Base-by-base conservation (phyloP, 2,113 vertebrate genomes). In the Caranx ignobilis region DNA sequence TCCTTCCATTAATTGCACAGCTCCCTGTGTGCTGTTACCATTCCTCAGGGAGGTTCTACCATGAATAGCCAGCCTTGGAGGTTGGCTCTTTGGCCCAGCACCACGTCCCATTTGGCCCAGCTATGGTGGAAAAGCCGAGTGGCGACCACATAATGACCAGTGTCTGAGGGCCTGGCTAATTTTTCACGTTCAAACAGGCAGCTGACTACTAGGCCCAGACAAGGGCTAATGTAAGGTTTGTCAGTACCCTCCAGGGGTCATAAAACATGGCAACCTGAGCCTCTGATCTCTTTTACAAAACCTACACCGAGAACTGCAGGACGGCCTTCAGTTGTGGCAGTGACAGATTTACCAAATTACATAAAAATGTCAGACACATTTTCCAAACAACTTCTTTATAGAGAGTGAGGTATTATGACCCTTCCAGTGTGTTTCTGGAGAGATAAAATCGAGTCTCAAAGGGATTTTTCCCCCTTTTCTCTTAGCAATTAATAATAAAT, bases 161-260 rank as follows among this genome's bases (percentile, higher is more conserved):
- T 94, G 93, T 93, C 94, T 95, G 91, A 93, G 93, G 75, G 85
- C 89, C 71, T 77, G 56, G 85, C 90, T 93, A 95, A 95, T 95
- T 94, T 90, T 93, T 86, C 91, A 94, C 89, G 92, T 91, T 91
- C 82, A 89, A 92, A 93, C 92, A 89, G 89, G 85, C 77, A 62
- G 26, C 88, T 91, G 85, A 84, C 87, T 93, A 81, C 70, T 78
- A 77, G 71, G 77, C 75, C 75, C 87, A 92, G 89, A 88, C 89
- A 65, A 39, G 56, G 74, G 52, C 87, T 92, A 92, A 93, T 90
- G 87, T 78, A 85, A 68, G 88, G 82, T 79, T 91, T 88, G 81
- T 84, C 84, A 80, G 88, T 84, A 77, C 83, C 84, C 86, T 90
- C 81, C 75, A 87, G 82, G 90, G 89, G 70, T 92, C 76, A 79